These are phyloP conservation scores for Carterocephalus palaemon DNA, from an alignment of 2,888 invertebrate genomes.

Conservation along the genomic window DNA sequence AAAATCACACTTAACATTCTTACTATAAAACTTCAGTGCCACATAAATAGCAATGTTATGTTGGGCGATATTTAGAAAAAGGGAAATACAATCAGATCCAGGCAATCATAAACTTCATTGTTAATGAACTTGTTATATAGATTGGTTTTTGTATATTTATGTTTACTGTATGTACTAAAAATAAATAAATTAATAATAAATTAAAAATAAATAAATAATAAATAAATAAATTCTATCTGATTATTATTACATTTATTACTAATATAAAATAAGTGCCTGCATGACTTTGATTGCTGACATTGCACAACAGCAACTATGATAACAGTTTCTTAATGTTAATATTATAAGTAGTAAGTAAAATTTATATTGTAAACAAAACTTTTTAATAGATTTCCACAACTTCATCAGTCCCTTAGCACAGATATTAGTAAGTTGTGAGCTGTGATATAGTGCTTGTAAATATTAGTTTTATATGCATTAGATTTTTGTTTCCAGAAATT, in stretches of 20 bases:
- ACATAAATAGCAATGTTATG: too few relatives aligned
- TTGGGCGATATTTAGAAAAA: too few relatives aligned
- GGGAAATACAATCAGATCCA: too few relatives aligned
- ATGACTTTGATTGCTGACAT: constrained; percentile 22
- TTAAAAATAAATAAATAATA: too few relatives aligned
- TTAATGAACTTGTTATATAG: constrained; percentile 6
- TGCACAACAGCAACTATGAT: constrained; percentile 23
- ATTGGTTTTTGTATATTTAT: constrained; percentile 18
- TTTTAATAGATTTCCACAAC: constrained; percentile 28
- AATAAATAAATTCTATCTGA: constrained; percentile 8
- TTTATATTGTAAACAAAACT: constrained; percentile 1
- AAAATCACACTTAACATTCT: too few relatives aligned
- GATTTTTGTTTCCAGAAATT: constrained; percentile 24
- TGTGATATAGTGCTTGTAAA: constrained; percentile 75
- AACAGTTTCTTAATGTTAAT: constrained; percentile 4
- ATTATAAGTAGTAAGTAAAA: constrained; percentile 9
- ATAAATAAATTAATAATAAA: too few relatives aligned
- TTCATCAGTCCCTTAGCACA: constrained; percentile 44
- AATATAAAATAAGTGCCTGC: constrained; percentile 20
- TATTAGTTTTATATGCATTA: constrained; percentile 36
- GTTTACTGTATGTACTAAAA: constrained; percentile 20
- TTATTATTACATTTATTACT: constrained; percentile 7
- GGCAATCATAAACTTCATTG: too few relatives aligned
- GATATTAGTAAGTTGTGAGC: constrained; percentile 62
- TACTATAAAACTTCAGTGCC: too few relatives aligned